These are phyloP conservation scores for Drepanosiphum platanoidis DNA, from an alignment of 2,888 invertebrate genomes.

Conservation along the genomic window DNA sequence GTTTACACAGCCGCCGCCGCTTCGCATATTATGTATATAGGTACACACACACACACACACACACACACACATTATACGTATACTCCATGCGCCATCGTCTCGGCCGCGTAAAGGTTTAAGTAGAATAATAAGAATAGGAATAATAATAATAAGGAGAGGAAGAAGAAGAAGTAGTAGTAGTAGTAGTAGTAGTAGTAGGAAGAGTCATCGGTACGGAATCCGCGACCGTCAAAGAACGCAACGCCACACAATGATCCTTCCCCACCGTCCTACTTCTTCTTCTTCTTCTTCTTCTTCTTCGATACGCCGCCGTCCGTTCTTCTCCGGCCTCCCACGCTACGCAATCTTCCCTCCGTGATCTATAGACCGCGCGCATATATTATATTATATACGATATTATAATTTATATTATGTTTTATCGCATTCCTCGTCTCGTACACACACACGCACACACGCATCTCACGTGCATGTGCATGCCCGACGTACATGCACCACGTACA, in stretches of 20 bases:
- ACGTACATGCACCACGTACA: neutral
- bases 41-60: neutral
- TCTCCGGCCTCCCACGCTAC: slow-evolving; percentile 58
- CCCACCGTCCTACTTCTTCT: neutral
- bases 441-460: neutral
- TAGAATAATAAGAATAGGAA: neutral
- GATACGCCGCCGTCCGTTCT: slow-evolving; percentile 2
- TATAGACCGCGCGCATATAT: slow-evolving; percentile 48
- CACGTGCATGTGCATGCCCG: neutral
- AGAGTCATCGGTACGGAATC: slow-evolving; percentile 58
- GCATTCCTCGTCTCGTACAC: slow-evolving; percentile 28
- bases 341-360: slow-evolving; percentile 60
- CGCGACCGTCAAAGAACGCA: slow-evolving; percentile 47
- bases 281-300: neutral
- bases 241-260: slow-evolving; percentile 48
- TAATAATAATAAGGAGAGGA: neutral
- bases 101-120: neutral
- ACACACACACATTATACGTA: neutral
- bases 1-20: slow-evolving; percentile 8
- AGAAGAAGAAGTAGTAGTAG: neutral
- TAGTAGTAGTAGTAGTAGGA: slow-evolving; percentile 2
- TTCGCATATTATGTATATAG: neutral
- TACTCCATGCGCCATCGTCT: neutral
- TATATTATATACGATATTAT: slow-evolving; percentile 22
- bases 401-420: slow-evolving; percentile 51